Percentiles rank a stretch among this genome's conserved stretches.
Evolutionary conservation across 2,113 vertebrate genomes (phyloP).

Genomic region (Rattus norvegicus): GRCr8 NC_086027.1:31339001-31339500

Average conservation of each 20-base stretch:
- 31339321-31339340: conserved; percentile 58
- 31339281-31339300: conserved; percentile 18
- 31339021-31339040: not conserved
- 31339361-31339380: conserved; percentile 63
- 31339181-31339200: not conserved
- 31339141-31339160: not conserved
- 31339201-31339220: conserved; percentile 78
- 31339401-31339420: conserved; percentile 56
- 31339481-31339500: conserved; percentile 12
- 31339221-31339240: not conserved
- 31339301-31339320: conserved; percentile 50
- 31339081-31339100: not conserved
- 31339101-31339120: not conserved
- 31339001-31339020: not conserved
- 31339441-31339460: conserved; percentile 64
- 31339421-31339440: conserved; percentile 42
- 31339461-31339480: conserved; percentile 21
- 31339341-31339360: conserved; percentile 63
- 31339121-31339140: not conserved
- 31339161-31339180: not conserved
- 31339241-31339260: not conserved
- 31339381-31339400: conserved; percentile 60
- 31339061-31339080: not conserved
- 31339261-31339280: conserved; percentile 43
- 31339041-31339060: not conserved